Evolutionary conservation across 2,888 invertebrate species (phyloP).

Genomic region (Oeneis ivallda): DNA sequence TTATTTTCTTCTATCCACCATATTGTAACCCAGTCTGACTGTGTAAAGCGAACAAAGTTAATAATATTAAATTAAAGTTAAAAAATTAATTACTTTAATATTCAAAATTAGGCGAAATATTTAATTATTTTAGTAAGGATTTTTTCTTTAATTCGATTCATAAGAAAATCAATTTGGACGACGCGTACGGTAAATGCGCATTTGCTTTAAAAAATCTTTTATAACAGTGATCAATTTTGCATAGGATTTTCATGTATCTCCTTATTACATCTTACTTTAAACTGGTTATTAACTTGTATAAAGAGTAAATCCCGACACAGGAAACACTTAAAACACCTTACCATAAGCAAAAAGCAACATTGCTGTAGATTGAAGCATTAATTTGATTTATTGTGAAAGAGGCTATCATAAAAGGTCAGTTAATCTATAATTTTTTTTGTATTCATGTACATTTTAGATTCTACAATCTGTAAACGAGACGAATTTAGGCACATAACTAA

Average conservation of each 20-base stretch:
- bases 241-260: neutral
- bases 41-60: no score
- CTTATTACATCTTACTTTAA: neutral
- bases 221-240: no score
- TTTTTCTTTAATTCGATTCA: no score
- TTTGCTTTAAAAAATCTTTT: no score
- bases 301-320: constrained; percentile 13
- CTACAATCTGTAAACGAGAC: constrained; percentile 9
- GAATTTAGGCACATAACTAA: neutral
- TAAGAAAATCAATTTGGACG: neutral
- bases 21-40: neutral
- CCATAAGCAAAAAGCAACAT: constrained; percentile 18
- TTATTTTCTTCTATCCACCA: neutral
- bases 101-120: no score
- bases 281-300: neutral
- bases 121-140: no score
- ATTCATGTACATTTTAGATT: no score
- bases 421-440: constrained; percentile 1
- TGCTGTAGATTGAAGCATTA: constrained; percentile 15
- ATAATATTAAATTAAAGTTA: no score
- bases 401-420: constrained; percentile 6
- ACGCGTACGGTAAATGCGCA: neutral
- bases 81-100: no score
- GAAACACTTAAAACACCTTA: constrained; percentile 20
- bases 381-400: constrained; percentile 19